Percentiles rank a stretch among this genome's conserved stretches.
phyloP scores from a whole-genome alignment of 2,113 vertebrate genomes.

The Tonatia bakeri region DNA sequence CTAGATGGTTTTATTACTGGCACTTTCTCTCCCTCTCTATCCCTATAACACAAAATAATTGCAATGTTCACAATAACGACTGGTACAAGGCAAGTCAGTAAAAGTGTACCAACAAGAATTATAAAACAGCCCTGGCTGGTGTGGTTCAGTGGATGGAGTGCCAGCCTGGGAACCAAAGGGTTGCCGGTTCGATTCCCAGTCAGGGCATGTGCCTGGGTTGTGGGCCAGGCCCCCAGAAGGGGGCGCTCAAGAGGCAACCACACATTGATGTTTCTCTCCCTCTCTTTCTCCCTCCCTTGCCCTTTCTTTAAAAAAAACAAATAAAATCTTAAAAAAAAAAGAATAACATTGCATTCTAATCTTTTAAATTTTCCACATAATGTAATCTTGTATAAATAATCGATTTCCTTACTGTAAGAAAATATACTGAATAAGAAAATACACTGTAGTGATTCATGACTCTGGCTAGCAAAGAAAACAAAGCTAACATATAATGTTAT shows the following conservation, averaged over 20 bases:
- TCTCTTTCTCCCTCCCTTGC: too few species aligned
- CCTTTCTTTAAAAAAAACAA: too few species aligned
- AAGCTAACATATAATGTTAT: constrained; percentile 6
- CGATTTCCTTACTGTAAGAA: background rate
- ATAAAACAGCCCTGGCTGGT: background rate
- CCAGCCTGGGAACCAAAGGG: too few species aligned
- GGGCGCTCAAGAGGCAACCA: too few species aligned
- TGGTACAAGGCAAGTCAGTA: background rate
- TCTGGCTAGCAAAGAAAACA: constrained; percentile 21
- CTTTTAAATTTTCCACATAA: background rate
- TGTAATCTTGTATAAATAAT: too few species aligned
- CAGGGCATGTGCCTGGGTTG: too few species aligned
- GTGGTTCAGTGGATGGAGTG: too few species aligned
- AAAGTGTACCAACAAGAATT: background rate
- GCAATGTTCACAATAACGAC: constrained; percentile 5
- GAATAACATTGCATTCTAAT: background rate
- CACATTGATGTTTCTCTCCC: too few species aligned
- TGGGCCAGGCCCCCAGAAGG: too few species aligned
- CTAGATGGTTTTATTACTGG: background rate
- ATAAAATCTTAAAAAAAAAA: background rate
- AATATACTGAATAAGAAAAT: background rate
- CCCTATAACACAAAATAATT: constrained; percentile 11
- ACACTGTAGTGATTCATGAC: background rate
- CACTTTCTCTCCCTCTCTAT: background rate
- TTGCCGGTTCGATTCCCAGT: too few species aligned